Evolutionary conservation across 1,140 invertebrate species (phyloP), one percentile per base, ranked within the genome.

Genomic region (Trissolcus basalis): DNA sequence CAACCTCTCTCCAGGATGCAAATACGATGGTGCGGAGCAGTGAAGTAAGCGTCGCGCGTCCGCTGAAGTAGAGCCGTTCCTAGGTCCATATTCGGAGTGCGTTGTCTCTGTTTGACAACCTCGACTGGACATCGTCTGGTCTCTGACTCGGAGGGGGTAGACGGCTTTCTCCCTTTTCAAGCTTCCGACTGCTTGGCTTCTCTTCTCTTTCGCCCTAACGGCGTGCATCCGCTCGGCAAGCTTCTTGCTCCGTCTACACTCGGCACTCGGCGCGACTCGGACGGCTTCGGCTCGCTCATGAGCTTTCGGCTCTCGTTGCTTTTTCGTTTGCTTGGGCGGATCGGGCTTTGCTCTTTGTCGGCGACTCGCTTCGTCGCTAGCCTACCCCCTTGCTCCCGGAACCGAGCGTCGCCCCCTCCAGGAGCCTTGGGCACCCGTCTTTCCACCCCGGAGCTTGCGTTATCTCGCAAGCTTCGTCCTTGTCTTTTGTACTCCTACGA

Each of bases 381-480:
- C 63, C 50, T 45, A 44, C 48, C 55, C 59, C 50, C 61, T 14
- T 14, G 4, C 49, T 8, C 49, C 43, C 55, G 61, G 27, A 56
- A 41, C 71, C 49, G 55, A 45, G 49, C 55, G 41, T 19, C 36
- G 10, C 59, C 55, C 65, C 51, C 51, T 56, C 41, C 61, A 47
- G 44, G 16, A 44, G 35, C 48, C 49, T 65, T 70, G 45, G 64
- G 41, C 51, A 14, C 60, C 47, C 27, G 70, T 77, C 65, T 61
- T 56, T 47, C 50, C 27, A 63, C 71, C 68, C 64, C 71, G 74
- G 69, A 60, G 74, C 79, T 75, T 74, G 73, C 80, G 69, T 79
- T 80, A 74, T 78, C 76, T 77, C 70, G 77, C 77, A 71, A 67
- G 67, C 77, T 69, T 58, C 45, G 59, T 58, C 55, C 69, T 67